Evolutionary conservation across 1,140 invertebrate genomes (phyloP).

Genomic region (Dinothrombium tinctorium): DNA sequence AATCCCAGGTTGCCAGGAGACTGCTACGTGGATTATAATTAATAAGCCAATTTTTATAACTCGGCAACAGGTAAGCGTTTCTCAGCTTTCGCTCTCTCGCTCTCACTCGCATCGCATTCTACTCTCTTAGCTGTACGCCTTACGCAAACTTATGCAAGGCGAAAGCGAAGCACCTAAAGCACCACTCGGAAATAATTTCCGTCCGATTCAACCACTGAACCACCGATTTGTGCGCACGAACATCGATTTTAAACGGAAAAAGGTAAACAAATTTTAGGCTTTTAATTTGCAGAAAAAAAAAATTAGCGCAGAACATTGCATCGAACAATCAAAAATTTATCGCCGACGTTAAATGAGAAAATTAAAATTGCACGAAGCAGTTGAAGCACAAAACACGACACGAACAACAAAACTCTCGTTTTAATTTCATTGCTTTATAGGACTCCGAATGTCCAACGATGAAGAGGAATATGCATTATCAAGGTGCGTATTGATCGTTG

Average conservation of each 20-base stretch:
- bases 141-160: slow-evolving; percentile 62
- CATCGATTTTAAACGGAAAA: slow-evolving; percentile 56
- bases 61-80: slow-evolving; percentile 20
- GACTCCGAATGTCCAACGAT: slow-evolving; percentile 1
- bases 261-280: not conserved
- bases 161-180: slow-evolving; percentile 57
- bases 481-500: too few relatives aligned
- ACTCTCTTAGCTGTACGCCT: slow-evolving; percentile 38
- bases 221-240: slow-evolving; percentile 78
- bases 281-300: too few relatives aligned
- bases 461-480: slow-evolving; percentile 4
- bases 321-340: too few relatives aligned
- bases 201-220: slow-evolving; percentile 64
- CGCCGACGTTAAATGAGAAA: too few relatives aligned
- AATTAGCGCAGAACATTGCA: too few relatives aligned
- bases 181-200: slow-evolving; percentile 71
- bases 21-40: slow-evolving; percentile 67
- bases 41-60: slow-evolving; percentile 52
- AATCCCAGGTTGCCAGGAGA: slow-evolving; percentile 39
- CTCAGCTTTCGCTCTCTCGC: not conserved
- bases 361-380: too few relatives aligned
- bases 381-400: too few relatives aligned
- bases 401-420: too few relatives aligned
- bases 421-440: not conserved
- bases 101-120: not conserved